Conservation (phyloP, 2,888 invertebrate genomes). For the Chymomyza procnemis region DNA sequence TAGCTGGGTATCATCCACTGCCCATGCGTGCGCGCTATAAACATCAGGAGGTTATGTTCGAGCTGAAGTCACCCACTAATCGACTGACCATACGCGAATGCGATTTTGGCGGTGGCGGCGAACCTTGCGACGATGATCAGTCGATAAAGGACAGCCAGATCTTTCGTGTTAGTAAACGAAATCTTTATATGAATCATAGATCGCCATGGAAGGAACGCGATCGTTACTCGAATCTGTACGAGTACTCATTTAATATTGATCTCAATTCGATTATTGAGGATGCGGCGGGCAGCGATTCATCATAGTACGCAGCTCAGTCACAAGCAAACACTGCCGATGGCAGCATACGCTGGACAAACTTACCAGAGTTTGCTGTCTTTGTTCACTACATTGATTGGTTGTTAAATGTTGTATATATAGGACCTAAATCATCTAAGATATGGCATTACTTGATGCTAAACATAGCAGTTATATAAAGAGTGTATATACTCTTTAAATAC, state of each 20-base stretch:
- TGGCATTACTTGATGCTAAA: conserved; percentile 24
- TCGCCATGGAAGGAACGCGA: conserved; percentile 78
- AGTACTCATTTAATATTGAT: conserved; percentile 79
- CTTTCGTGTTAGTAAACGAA: conserved; percentile 79
- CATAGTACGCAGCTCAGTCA: conserved; percentile 77
- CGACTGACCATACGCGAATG: conserved; percentile 78
- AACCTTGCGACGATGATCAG: conserved; percentile 78
- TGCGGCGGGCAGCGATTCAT: conserved; percentile 79
- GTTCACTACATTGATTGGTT: conserved; percentile 64
- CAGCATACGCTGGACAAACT: not conserved
- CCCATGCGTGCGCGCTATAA: conserved; percentile 76
- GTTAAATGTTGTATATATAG: conserved; percentile 43
- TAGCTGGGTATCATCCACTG: conserved; percentile 75
- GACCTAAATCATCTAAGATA: conserved; percentile 6
- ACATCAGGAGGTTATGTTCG: conserved; percentile 77
- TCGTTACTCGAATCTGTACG: conserved; percentile 79
- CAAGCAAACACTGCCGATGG: conserved; percentile 46
- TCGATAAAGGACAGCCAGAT: conserved; percentile 79
- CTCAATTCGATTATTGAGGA: conserved; percentile 79
- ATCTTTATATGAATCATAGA: conserved; percentile 79
- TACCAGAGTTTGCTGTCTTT: conserved; percentile 22
- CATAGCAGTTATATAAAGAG: conserved; percentile 23
- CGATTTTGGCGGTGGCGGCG: conserved; percentile 79
- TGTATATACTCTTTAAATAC: not conserved
- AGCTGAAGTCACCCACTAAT: conserved; percentile 78